A percentile compares a stretch with the other conserved stretches of the same genome.
phyloP scores from a whole-genome alignment of 2,888 invertebrate species.

The Ypsolopha sequella region DNA sequence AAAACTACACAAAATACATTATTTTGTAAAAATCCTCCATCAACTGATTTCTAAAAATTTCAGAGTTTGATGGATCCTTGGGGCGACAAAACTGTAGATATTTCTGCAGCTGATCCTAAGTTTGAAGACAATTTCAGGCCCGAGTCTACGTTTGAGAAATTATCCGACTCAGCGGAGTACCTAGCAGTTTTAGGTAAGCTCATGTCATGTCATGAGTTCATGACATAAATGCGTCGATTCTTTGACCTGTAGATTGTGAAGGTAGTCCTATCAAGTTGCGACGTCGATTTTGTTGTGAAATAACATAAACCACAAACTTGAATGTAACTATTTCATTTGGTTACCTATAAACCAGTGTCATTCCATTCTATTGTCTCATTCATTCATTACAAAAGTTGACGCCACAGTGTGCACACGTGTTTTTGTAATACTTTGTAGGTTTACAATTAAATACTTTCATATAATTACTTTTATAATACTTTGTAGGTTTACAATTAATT shows the following conservation, averaged over 20 bases:
- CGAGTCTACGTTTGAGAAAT: slow-evolving; percentile 33
- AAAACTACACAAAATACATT: no score
- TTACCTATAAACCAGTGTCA: not conserved
- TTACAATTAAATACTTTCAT: not conserved
- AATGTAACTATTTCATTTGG: not conserved
- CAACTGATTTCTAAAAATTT: not conserved
- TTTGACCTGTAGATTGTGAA: slow-evolving; percentile 7
- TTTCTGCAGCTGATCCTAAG: slow-evolving; percentile 28
- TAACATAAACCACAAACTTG: not conserved
- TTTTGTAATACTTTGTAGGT: not conserved
- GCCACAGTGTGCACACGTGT: not conserved
- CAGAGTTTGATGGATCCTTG: slow-evolving; percentile 63
- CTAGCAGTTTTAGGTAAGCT: slow-evolving; percentile 75
- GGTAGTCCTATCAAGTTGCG: not conserved
- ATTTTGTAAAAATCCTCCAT: not conserved
- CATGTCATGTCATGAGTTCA: not conserved
- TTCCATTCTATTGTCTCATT: no score
- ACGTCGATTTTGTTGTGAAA: not conserved
- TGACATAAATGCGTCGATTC: slow-evolving; percentile 4
- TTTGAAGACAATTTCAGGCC: slow-evolving; percentile 74
- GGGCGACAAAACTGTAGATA: slow-evolving; percentile 40
- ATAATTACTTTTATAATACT: not conserved
- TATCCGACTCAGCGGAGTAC: slow-evolving; percentile 76
- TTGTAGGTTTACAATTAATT: not conserved
- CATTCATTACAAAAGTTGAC: not conserved